These are phyloP conservation scores for Ictalurus furcatus DNA, from an alignment of 2,113 vertebrate species.

Conservation along the genomic window DNA sequence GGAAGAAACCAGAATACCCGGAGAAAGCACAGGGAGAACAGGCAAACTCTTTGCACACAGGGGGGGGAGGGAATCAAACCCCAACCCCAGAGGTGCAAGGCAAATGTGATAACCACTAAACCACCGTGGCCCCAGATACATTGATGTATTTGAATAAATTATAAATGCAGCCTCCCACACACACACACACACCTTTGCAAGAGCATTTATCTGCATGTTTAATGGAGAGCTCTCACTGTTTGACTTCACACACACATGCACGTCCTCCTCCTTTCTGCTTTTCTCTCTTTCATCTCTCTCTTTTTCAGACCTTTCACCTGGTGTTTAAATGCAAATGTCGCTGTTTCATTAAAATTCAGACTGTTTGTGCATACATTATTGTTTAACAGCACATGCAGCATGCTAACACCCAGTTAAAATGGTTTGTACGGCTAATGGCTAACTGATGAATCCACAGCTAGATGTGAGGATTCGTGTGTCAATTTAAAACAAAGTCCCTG, in stretches of 20 bases:
- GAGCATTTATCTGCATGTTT: background rate
- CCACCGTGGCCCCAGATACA: background rate
- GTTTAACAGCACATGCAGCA: background rate
- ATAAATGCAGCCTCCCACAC: background rate
- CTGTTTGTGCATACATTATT: background rate
- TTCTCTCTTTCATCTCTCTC: background rate
- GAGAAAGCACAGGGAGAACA: too few relatives aligned
- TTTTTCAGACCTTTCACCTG: background rate
- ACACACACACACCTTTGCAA: background rate
- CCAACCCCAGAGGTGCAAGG: too few relatives aligned
- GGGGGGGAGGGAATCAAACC: too few relatives aligned
- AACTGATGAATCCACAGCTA: background rate
- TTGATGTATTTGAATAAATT: background rate
- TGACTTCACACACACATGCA: conserved; percentile 7
- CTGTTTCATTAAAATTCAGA: conserved; percentile 13
- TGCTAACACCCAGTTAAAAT: background rate
- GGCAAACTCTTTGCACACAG: too few relatives aligned
- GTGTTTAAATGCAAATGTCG: conserved; percentile 8
- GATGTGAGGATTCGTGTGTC: too few relatives aligned
- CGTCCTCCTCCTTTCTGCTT: background rate
- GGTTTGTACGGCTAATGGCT: background rate
- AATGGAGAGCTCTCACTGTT: conserved; percentile 14
- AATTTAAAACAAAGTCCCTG: background rate
- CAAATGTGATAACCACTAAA: too few relatives aligned
- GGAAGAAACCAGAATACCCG: too few relatives aligned